Conservation (phyloP, 2,888 invertebrate genomes). For the Clitarchus hookeri region DNA sequence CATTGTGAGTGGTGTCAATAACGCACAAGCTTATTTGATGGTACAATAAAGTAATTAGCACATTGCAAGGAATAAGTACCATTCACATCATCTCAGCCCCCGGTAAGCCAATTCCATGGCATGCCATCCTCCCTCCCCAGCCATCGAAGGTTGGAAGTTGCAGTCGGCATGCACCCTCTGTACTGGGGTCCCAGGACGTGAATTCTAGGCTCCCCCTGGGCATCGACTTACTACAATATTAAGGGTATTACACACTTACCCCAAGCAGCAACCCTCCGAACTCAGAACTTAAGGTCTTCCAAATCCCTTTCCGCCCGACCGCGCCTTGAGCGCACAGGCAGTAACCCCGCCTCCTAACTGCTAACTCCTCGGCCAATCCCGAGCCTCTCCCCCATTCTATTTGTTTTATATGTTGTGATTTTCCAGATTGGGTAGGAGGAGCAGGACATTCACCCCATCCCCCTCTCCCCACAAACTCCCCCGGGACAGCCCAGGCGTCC, state of each 20-base stretch:
- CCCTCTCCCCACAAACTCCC: not conserved
- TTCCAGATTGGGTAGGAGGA: not conserved
- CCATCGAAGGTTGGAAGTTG: not conserved
- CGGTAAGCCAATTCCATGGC: not conserved
- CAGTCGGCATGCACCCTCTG: not conserved
- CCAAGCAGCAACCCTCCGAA: not conserved
- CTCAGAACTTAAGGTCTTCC: not conserved
- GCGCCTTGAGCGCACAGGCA: not conserved
- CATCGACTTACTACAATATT: slow-evolving; percentile 8
- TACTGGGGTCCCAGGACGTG: not conserved
- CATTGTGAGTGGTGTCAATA: no score
- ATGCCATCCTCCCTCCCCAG: not conserved
- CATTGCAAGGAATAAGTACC: no score
- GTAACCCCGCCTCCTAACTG: not conserved
- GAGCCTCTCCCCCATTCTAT: not conserved
- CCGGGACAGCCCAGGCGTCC: not conserved
- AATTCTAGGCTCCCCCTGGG: not conserved
- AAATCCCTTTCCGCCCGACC: not conserved
- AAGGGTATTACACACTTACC: slow-evolving; percentile 14
- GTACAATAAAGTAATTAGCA: no score
- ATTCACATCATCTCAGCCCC: no score
- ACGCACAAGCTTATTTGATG: no score
- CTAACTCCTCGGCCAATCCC: slow-evolving; percentile 6
- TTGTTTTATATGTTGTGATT: slow-evolving; percentile 14
- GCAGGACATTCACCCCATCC: not conserved